A percentile compares a stretch with the other conserved stretches of the same genome.
These are phyloP conservation scores for Cebidichthys violaceus DNA, from an alignment of 2,113 vertebrate genomes.

Conservation along the genomic window DNA sequence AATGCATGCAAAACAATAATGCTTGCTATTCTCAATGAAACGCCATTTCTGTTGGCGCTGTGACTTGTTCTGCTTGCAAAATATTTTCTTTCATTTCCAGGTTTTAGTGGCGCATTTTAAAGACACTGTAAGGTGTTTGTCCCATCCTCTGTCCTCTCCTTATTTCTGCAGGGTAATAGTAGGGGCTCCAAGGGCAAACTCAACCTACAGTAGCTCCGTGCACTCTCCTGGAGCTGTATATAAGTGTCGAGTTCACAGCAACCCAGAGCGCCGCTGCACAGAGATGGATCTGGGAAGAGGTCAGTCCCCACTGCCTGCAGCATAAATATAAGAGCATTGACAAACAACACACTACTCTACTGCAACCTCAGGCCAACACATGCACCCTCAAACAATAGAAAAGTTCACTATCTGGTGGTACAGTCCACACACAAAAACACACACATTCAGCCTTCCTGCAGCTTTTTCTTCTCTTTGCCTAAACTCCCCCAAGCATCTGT, in stretches of 20 bases:
- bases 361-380: not conserved
- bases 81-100: not conserved
- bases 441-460: slow-evolving; percentile 15
- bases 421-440: slow-evolving; percentile 14
- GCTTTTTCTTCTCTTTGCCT: slow-evolving; percentile 31
- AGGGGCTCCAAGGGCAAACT: slow-evolving; percentile 94
- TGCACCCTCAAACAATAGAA: not conserved
- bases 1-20: not conserved
- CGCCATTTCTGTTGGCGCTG: not conserved
- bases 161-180: slow-evolving; percentile 91
- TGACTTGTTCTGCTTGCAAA: not conserved
- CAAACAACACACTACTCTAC: not conserved
- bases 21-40: not conserved
- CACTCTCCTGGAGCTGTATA: slow-evolving; percentile 94
- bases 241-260: slow-evolving; percentile 96
- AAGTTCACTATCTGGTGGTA: not conserved
- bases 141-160: slow-evolving; percentile 31
- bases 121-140: not conserved
- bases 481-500: slow-evolving; percentile 70
- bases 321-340: slow-evolving; percentile 4
- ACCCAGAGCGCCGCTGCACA: slow-evolving; percentile 95
- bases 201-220: slow-evolving; percentile 91
- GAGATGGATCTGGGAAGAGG: slow-evolving; percentile 98
- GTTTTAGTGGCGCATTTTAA: not conserved
- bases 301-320: slow-evolving; percentile 75